Conservation (phyloP, 2,888 invertebrate species). For the Agriopis marginaria region DNA sequence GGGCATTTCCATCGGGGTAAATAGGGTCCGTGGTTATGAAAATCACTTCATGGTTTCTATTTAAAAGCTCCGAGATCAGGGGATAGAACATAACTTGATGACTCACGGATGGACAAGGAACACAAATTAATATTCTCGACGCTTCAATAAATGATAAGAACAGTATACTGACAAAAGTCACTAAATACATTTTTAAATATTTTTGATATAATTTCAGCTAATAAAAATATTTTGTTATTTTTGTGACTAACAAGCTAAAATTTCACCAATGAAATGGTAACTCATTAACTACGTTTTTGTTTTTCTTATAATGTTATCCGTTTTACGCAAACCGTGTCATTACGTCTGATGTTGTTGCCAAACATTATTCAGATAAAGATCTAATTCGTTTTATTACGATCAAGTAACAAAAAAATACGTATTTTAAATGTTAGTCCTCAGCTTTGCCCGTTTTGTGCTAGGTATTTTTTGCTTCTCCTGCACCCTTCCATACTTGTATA, state of each 20-base stretch:
- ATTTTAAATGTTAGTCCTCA: background rate
- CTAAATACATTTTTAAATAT: background rate
- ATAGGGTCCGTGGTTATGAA: conserved; percentile 65
- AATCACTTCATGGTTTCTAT: conserved; percentile 67
- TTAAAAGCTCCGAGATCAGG: conserved; percentile 13
- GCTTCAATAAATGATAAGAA: conserved; percentile 10
- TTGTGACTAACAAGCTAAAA: background rate
- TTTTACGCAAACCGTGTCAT: background rate
- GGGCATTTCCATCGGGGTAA: conserved; percentile 45
- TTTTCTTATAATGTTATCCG: background rate
- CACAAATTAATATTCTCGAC: conserved; percentile 18
- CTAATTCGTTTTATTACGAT: background rate
- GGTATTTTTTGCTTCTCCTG: too few relatives aligned
- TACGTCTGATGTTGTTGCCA: background rate
- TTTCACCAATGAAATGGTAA: background rate
- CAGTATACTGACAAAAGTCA: conserved; percentile 1
- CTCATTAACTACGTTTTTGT: background rate
- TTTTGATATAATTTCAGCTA: too few relatives aligned
- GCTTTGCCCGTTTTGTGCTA: background rate
- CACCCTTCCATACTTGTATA: too few relatives aligned
- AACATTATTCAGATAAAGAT: background rate
- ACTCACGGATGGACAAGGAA: conserved; percentile 24
- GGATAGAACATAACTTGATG: conserved; percentile 21
- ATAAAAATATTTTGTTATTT: background rate
- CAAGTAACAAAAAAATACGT: background rate